Evolutionary conservation across 2,888 invertebrate genomes (phyloP), one percentile per base, ranked within the genome.

Genomic region (Nemoura dubitans): DNA sequence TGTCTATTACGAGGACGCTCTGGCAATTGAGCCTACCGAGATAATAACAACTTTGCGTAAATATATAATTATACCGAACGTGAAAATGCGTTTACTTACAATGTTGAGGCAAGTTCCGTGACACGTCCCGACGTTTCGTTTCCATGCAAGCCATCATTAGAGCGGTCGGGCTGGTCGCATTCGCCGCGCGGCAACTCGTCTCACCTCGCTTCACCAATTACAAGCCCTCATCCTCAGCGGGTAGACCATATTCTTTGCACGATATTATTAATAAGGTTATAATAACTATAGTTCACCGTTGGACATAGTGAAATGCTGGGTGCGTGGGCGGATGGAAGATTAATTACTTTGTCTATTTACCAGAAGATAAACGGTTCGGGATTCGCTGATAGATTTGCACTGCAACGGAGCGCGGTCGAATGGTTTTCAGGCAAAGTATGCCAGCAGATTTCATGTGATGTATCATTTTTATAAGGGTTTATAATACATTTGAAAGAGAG

Each of bases 321-420:
- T 59, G 59, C 59, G 59, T 59, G 59, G 59, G 59, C 21, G 59
- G 59, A 21, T 59, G 2, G 59, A 59, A 59, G 59, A 59, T 59
- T 59, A 59, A 59, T 59, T 59, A 59, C 59, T 59, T 59, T 59
- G 59, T 59, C 59, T 59, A 59, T 59, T 59, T 59, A 59, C 59
- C 21, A 21, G 59, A 59, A 59, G 59, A 59, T 59, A 59, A 59
- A 59, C 59, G 59, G 59, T 59, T 21, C 59, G 59, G 59, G 59
- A 59, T 21, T 59, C 59, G 59, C 59, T 59, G 59, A 59, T 59
- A 59, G 59, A 59, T 59, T 59, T 59, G 59, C 59, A 16, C 36
- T 36, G 10, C 36, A 10, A n/a, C 59, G 2, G 21, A 59, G 59
- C 59, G 59, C 59, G 59, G 16, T 59, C 59, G 59, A 59, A 59